Evolutionary conservation across 1,140 invertebrate genomes (phyloP), one percentile per base, ranked within the genome.

Genomic region (Trissolcus basalis): DNA sequence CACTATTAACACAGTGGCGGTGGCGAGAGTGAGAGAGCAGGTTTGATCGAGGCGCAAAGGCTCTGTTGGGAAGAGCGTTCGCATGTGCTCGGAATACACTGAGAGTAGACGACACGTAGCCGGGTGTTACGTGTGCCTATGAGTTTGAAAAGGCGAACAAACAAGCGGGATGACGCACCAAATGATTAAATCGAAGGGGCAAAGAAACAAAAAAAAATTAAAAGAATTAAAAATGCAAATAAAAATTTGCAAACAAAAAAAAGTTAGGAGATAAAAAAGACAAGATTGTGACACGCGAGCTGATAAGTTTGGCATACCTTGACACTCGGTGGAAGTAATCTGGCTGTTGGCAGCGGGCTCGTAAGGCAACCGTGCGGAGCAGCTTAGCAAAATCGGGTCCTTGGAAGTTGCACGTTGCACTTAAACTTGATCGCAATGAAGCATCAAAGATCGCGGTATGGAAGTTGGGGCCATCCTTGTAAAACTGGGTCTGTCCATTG

Each of bases 1-100:
- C 73, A 73, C 77, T 70, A 76, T 67, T 72, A 73, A 71, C 61
- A 71, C 71, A 74, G 50, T 51, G 35, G 12, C 36, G 51, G 27
- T 19, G 48, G 43, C 36, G 36, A 39, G 36, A 39, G 36, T 8
- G 2, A 39, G 36, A 63, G 59, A 51, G 54, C 54, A 55, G 60
- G 69, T 58, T 50, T 63, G 45, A 50, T 53, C 33, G 44, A 39
- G 60, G 11, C 14, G 33, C 50, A 15, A 47, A 36, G 51, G 47
- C 50, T 27, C 19, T 27, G 19, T 27, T 27, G 19, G 19, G 19
- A 27, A 14, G 43, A 36, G 53, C 51, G 41, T 27, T 36, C 36
- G 39, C 53, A 55, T 41, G 36, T 36, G 53, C 35, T 43, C 53
- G 53, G 35, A 43, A 27, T 27, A 27, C 19, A 27, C 19, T 6